These are phyloP conservation scores for Oostethus manadensis DNA, from an alignment of 2,113 vertebrate genomes.

Conservation along the genomic window DNA sequence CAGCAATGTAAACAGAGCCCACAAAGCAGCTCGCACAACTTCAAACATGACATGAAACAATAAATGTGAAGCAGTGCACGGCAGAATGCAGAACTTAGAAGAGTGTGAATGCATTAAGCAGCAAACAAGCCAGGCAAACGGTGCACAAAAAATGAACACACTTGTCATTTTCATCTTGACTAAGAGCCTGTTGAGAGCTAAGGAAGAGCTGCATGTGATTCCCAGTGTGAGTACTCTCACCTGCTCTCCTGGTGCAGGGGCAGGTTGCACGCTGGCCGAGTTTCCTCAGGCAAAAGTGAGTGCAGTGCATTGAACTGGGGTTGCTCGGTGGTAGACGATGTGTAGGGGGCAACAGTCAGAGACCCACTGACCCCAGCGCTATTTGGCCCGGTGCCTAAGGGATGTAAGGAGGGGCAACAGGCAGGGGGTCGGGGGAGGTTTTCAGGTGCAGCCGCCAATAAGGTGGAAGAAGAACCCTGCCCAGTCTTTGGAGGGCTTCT, in stretches of 20 bases:
- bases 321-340: slow-evolving; percentile 63
- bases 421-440: slow-evolving; percentile 36
- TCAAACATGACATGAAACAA: slow-evolving; percentile 55
- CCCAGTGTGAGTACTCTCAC: slow-evolving; percentile 78
- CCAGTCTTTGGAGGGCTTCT: slow-evolving; percentile 46
- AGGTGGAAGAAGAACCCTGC: slow-evolving; percentile 63
- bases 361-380: slow-evolving; percentile 52
- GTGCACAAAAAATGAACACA: slow-evolving; percentile 9
- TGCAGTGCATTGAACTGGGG: slow-evolving; percentile 75
- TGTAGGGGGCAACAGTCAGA: slow-evolving; percentile 63
- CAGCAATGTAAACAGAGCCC: not conserved
- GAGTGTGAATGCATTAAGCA: slow-evolving; percentile 18
- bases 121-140: slow-evolving; percentile 28
- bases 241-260: slow-evolving; percentile 76
- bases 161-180: not conserved
- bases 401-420: slow-evolving; percentile 56
- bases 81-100: slow-evolving; percentile 26
- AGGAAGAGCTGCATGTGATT: slow-evolving; percentile 8
- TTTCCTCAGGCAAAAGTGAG: slow-evolving; percentile 89
- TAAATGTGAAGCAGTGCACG: slow-evolving; percentile 42
- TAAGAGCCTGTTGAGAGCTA: slow-evolving; percentile 20
- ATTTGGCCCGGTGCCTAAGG: slow-evolving; percentile 48
- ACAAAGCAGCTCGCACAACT: slow-evolving; percentile 1
- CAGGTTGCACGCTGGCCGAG: slow-evolving; percentile 81
- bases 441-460: slow-evolving; percentile 49